Evolutionary conservation across 2,797 vertebrate species (phyloP).

Genomic region (Centroberyx gerrardi): DNA sequence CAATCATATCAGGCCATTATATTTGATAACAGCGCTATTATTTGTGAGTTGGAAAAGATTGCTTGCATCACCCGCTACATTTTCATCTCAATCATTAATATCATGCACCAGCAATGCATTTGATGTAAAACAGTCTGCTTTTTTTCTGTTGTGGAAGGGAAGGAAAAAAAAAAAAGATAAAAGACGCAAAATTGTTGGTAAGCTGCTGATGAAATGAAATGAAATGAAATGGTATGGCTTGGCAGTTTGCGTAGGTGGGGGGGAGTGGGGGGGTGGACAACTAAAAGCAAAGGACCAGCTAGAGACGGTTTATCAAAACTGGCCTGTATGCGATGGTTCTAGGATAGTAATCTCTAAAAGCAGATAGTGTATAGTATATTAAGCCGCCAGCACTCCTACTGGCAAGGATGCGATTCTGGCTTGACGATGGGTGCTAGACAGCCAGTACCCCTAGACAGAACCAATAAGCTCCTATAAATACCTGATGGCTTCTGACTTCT

Average conservation of each 20-base stretch:
- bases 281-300: constrained; percentile 40
- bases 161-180: constrained; percentile 28
- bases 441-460: constrained; percentile 62
- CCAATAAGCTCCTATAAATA: constrained; percentile 82
- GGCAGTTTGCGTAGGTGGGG: constrained; percentile 42
- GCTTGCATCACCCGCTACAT: constrained; percentile 48
- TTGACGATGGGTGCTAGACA: constrained; percentile 60
- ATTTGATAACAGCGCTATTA: constrained; percentile 49
- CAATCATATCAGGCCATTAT: constrained; percentile 59
- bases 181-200: constrained; percentile 56
- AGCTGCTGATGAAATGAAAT: constrained; percentile 79
- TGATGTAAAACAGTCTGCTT: constrained; percentile 51
- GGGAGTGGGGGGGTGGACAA: constrained; percentile 13
- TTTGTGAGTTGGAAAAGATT: constrained; percentile 51
- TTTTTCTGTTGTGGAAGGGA: constrained; percentile 41
- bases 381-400: constrained; percentile 37
- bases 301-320: constrained; percentile 31
- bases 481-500: constrained; percentile 79
- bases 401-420: constrained; percentile 51
- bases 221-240: constrained; percentile 64
- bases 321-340: constrained; percentile 8
- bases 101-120: constrained; percentile 43
- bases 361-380: constrained; percentile 48
- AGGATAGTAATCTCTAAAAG: constrained; percentile 54
- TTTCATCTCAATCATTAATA: constrained; percentile 61